phyloP scores from a whole-genome alignment of 2,797 vertebrate genomes.

The Philypnodon macrostomus region DNA sequence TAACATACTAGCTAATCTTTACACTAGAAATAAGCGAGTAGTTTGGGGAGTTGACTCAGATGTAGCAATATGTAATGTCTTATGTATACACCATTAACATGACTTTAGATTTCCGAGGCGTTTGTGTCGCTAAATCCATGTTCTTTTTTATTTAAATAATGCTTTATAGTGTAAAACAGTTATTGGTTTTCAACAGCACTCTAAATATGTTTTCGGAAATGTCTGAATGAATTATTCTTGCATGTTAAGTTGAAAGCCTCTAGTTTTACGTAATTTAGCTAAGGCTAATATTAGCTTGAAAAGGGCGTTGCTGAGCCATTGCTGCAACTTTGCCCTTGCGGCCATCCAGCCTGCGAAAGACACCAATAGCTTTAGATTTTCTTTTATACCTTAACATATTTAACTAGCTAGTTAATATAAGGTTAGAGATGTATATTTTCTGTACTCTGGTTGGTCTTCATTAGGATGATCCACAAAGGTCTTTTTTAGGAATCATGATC shows the following conservation, averaged over 20 bases:
- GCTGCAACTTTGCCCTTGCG: conserved; percentile 77
- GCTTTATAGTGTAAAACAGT: background rate
- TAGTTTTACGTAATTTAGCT: conserved; percentile 43
- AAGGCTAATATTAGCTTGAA: conserved; percentile 64
- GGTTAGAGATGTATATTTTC: background rate
- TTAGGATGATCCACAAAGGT: background rate
- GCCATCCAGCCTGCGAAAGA: conserved; percentile 45
- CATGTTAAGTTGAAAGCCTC: conserved; percentile 42
- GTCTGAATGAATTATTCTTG: conserved; percentile 4
- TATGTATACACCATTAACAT: background rate
- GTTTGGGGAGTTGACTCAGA: background rate
- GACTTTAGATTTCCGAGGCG: background rate
- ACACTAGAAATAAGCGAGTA: no score
- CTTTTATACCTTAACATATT: background rate
- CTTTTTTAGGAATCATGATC: conserved; percentile 29
- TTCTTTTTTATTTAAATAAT: background rate
- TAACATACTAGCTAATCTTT: background rate
- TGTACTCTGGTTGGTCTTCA: background rate
- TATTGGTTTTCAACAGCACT: conserved; percentile 5
- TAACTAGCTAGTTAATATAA: no score
- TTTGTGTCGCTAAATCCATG: conserved; percentile 15
- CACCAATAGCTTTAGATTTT: conserved; percentile 37
- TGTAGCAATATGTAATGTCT: background rate
- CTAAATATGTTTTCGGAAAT: conserved; percentile 17
- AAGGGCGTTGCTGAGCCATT: conserved; percentile 77